A percentile compares a stretch with the other conserved stretches of the same genome.
Conservation (phyloP, 2,888 invertebrate species). For the Stenodera caucasica region DNA sequence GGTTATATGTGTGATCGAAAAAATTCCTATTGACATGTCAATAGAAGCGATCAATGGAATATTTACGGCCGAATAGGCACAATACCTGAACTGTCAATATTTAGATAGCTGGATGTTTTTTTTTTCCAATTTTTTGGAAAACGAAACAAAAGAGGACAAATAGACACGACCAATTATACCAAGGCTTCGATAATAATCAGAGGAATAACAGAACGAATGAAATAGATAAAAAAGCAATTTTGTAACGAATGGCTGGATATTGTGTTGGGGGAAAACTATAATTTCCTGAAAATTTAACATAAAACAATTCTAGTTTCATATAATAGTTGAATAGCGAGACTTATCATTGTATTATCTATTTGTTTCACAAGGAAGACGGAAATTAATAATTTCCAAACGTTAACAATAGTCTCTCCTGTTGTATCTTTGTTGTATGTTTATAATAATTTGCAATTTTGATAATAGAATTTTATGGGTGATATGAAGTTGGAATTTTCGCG, state of each 20-base stretch:
- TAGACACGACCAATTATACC: neutral
- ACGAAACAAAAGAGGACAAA: neutral
- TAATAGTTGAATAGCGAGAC: neutral
- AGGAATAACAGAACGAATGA: neutral
- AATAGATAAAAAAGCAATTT: neutral
- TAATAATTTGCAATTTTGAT: too few relatives aligned
- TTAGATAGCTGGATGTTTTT: neutral
- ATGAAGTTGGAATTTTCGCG: too few relatives aligned
- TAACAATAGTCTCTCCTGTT: neutral
- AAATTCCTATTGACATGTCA: neutral
- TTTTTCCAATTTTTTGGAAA: neutral
- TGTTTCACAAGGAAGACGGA: constrained; percentile 6
- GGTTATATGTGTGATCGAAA: neutral
- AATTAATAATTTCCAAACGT: constrained; percentile 14
- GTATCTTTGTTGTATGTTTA: too few relatives aligned
- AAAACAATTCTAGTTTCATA: constrained; percentile 3
- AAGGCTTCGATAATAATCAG: neutral
- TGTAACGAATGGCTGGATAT: too few relatives aligned
- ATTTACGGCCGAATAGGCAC: neutral
- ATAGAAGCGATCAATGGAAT: neutral
- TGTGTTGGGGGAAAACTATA: neutral
- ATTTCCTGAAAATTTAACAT: neutral
- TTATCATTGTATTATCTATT: constrained; percentile 9
- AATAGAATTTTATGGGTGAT: too few relatives aligned
- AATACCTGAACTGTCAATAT: neutral